These are phyloP conservation scores for Microplitis deprimator DNA, from an alignment of 2,888 invertebrate genomes.

Conservation along the genomic window DNA sequence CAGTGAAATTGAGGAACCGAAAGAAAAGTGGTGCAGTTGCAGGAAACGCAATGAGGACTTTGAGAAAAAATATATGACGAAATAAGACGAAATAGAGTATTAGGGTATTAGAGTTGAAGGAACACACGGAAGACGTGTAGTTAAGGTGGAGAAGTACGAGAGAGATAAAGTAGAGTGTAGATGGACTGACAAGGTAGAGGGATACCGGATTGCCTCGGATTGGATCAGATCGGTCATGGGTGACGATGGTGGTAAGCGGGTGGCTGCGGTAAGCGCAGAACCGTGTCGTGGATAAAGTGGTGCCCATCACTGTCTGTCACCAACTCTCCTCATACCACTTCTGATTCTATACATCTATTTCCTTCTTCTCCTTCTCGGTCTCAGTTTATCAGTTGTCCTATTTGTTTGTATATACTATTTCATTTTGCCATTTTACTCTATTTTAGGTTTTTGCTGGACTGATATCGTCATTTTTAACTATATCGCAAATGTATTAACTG, in stretches of 20 bases:
- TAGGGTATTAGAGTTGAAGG: conserved; percentile 33
- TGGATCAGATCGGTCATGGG: conserved; percentile 59
- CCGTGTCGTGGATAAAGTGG: conserved; percentile 69
- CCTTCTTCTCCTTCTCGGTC: conserved; percentile 50
- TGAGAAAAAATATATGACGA: not conserved
- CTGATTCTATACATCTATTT: conserved; percentile 48
- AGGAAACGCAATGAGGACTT: not conserved
- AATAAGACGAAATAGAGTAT: not conserved
- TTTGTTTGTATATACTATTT: conserved; percentile 49
- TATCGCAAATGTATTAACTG: too few species aligned
- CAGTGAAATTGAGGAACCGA: not conserved
- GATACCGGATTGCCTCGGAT: conserved; percentile 59
- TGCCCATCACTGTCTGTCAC: conserved; percentile 69
- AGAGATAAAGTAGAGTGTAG: conserved; percentile 41
- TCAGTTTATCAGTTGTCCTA: conserved; percentile 28
- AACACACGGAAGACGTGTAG: conserved; percentile 19
- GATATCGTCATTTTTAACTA: too few species aligned
- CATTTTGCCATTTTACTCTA: conserved; percentile 23
- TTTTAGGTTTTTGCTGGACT: too few species aligned
- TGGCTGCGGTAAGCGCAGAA: conserved; percentile 70
- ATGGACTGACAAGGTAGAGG: conserved; percentile 46
- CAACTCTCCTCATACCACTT: conserved; percentile 40
- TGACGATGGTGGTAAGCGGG: conserved; percentile 61
- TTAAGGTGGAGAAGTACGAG: conserved; percentile 34
- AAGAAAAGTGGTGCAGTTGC: not conserved